Evolutionary conservation across 2,113 vertebrate species (phyloP).

Genomic region (Raja brachyura): DNA sequence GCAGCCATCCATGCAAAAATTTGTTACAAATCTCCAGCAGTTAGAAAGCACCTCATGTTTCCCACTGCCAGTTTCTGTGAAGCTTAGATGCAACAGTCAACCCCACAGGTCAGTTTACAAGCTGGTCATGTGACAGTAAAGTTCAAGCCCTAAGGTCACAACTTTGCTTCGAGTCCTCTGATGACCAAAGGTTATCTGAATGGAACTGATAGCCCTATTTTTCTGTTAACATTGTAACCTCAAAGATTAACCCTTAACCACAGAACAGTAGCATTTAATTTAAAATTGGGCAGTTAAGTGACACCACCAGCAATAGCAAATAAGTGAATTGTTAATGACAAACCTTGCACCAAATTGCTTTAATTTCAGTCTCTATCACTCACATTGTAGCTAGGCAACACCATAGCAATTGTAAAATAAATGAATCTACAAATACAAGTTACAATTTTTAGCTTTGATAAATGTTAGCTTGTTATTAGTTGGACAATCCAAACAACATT

Average conservation of each 20-base stretch:
- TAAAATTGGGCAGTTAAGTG: conserved; percentile 40
- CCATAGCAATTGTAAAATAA: neutral
- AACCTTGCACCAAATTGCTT: conserved; percentile 4
- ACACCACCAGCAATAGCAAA: conserved; percentile 2
- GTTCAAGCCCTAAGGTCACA: conserved; percentile 89
- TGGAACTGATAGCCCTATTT: conserved; percentile 82
- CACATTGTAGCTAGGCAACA: conserved; percentile 37
- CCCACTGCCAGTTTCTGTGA: conserved; percentile 61
- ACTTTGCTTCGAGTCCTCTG: conserved; percentile 74
- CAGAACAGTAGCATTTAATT: conserved; percentile 44
- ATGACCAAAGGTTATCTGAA: conserved; percentile 82
- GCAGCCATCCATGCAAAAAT: conserved; percentile 72
- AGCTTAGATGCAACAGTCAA: conserved; percentile 54
- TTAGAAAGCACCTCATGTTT: conserved; percentile 62
- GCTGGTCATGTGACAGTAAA: conserved; percentile 79
- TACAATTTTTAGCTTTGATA: neutral
- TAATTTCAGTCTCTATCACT: conserved; percentile 30
- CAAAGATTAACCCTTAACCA: conserved; percentile 52
- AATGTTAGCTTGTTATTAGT: too few species aligned
- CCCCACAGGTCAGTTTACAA: conserved; percentile 83
- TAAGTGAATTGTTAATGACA: neutral
- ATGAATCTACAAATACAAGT: conserved; percentile 47
- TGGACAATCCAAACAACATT: neutral
- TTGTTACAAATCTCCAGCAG: conserved; percentile 54
- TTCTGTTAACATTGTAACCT: conserved; percentile 60